Evolutionary conservation across 1,140 invertebrate genomes (phyloP), one percentile per base, ranked within the genome.

Genomic region (Vanessa tameamea): DNA sequence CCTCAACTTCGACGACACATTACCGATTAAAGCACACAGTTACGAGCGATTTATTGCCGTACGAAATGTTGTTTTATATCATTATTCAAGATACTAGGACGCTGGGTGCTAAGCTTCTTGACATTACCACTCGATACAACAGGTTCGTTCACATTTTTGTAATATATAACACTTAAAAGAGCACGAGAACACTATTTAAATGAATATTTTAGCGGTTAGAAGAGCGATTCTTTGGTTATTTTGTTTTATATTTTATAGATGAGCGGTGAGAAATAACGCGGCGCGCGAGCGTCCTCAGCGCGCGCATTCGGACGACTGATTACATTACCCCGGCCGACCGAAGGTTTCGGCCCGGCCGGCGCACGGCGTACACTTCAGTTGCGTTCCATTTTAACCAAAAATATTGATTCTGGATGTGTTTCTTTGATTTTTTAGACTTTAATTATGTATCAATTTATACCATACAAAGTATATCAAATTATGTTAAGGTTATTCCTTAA

Each of bases 31-130:
- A 83, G 70, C 53, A 61, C 81, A 85, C 80, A 79, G 79, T 85
- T 82, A 87, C 85, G 80, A 76, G 74, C 78, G 84, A 89, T 89
- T 89, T 92, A 89, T 90, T 81, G 81, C 73, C 69, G 78, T 79
- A 85, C 82, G 81, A 87, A 89, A 90, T 86, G 84, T 86, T 86
- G 83, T 90, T 90, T 87, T 82, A 89, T 88, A 88, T 89, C 87
- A 87, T 87, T 88, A 86, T 86, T 85, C 82, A 83, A 80, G 79
- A 84, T 81, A 80, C 78, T 78, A 74, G 73, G 80, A 86, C 79
- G 84, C 83, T 83, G 74, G 76, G 69, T 79, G 78, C 64, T 80
- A 84, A 84, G 79, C 81, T 83, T 81, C 77, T 78, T 78, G 79
- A 76, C 74, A 79, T 83, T 80, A 76, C 72, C 79, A 84, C 79